These are phyloP conservation scores for Patella ulyssiponensis DNA, from an alignment of 2,888 invertebrate species.

Conservation along the genomic window DNA sequence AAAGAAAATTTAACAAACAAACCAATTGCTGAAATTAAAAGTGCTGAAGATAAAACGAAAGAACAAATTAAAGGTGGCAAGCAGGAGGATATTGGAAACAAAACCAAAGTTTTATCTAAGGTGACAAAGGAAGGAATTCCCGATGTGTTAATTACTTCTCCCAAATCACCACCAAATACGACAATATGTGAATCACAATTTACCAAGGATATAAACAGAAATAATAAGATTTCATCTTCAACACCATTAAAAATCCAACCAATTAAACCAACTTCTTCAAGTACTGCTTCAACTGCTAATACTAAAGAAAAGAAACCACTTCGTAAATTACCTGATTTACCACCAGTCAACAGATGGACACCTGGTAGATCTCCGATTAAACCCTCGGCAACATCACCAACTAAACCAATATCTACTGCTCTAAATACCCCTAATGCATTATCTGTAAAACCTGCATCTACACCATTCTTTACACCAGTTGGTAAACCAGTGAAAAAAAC, in stretches of 20 bases:
- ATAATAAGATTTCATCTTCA: neutral
- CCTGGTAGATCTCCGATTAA: neutral
- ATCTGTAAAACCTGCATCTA: neutral
- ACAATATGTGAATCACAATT: neutral
- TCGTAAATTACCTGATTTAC: slow-evolving; percentile 5
- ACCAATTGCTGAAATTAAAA: slow-evolving; percentile 21
- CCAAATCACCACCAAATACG: neutral
- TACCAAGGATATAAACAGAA: neutral
- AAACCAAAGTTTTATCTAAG: neutral
- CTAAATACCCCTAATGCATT: neutral
- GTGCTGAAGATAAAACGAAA: slow-evolving; percentile 9
- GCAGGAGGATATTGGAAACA: neutral
- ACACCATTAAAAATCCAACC: neutral
- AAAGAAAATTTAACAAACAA: slow-evolving; percentile 9
- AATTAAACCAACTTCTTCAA: neutral
- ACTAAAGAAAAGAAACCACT: neutral
- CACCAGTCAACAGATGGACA: neutral
- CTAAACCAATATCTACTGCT: neutral
- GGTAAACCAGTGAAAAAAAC: neutral
- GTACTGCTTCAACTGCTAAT: neutral
- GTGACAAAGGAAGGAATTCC: slow-evolving; percentile 7
- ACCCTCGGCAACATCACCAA: neutral
- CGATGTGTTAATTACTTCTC: slow-evolving; percentile 2
- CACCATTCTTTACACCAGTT: slow-evolving; percentile 6
- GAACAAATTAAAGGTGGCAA: slow-evolving; percentile 14